Base-by-base conservation (phyloP, 1,140 invertebrate genomes). In the Zaprionus lachaisei region DNA sequence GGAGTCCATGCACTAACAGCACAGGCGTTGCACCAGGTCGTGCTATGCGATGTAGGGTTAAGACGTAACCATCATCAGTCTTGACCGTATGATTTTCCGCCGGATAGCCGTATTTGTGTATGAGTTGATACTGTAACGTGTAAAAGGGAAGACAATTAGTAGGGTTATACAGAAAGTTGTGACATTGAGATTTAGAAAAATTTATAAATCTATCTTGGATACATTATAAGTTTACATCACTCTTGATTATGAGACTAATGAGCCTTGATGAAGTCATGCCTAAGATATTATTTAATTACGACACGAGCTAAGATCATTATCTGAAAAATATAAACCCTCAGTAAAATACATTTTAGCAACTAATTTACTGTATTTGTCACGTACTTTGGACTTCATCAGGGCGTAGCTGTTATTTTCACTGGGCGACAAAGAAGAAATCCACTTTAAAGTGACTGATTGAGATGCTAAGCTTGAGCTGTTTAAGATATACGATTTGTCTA, bases 51-150 rank as follows among this genome's bases (percentile, higher is more conserved):
- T 96, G 96, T 73, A 96, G 81, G 69, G 95, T 94, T 47, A 96
- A 86, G 54, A 96, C 94, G 81, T 96, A 96, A 20, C 95, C 95
- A 85, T 96, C 96, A 73, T 95, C 94, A 0, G 96, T 96, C 17
- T 94, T 93, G 3, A 95, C 94, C 3, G 94, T 79, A 80, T 97
- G 95, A 15, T 93, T 93, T 92, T 97, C 96, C 0, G 94, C 94
- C 3, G 94, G 94, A 81, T 96, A 97, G 0, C 95, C 95, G 73
- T 95, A 94, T 74, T 94, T 94, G 17, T 90, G 66, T 6, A 95
- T 94, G 9, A 95, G 75, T 72, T 94, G 91, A 5, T 93, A 93
- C 95, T 96, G 72, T 11, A 76, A 44, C 38, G n/a, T 11, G 7
- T 44, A 44, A 6, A 7, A 4, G n/a, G 6, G 41, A 17, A 17